phyloP scores from a whole-genome alignment of 1,140 invertebrate genomes.

The Lethrus apterus region DNA sequence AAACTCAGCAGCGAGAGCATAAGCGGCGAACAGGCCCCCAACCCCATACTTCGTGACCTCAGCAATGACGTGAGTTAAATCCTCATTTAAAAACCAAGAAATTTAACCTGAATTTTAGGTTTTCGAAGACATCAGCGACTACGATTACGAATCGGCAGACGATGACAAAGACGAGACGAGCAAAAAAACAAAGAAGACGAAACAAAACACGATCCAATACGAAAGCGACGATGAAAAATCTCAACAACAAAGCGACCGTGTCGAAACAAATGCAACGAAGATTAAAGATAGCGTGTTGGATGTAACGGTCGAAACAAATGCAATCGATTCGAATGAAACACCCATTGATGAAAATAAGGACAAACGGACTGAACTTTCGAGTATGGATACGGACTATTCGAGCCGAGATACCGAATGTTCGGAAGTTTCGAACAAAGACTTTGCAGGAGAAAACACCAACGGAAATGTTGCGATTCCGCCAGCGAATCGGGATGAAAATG shows the following conservation, averaged over 20 bases:
- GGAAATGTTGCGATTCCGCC: too few relatives aligned
- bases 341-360: background rate
- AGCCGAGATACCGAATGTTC: conserved; percentile 4
- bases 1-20: conserved; percentile 51
- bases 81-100: background rate
- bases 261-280: conserved; percentile 18
- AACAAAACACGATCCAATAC: conserved; percentile 40
- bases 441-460: background rate
- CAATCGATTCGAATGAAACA: background rate
- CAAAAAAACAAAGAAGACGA: conserved; percentile 39
- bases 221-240: conserved; percentile 39
- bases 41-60: conserved; percentile 33
- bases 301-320: background rate
- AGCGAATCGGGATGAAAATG: too few relatives aligned
- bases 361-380: conserved; percentile 3
- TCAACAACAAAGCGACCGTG: background rate
- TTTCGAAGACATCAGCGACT: conserved; percentile 51
- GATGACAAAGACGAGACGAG: conserved; percentile 37
- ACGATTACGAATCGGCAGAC: conserved; percentile 48
- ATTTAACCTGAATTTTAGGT: conserved; percentile 38
- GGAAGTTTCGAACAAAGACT: background rate
- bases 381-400: conserved; percentile 9
- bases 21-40: conserved; percentile 37
- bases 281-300: background rate
- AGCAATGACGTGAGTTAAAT: conserved; percentile 41